phyloP scores from a whole-genome alignment of 92 coral and sea anemone species.

The Phenganax stokvisi region DNA sequence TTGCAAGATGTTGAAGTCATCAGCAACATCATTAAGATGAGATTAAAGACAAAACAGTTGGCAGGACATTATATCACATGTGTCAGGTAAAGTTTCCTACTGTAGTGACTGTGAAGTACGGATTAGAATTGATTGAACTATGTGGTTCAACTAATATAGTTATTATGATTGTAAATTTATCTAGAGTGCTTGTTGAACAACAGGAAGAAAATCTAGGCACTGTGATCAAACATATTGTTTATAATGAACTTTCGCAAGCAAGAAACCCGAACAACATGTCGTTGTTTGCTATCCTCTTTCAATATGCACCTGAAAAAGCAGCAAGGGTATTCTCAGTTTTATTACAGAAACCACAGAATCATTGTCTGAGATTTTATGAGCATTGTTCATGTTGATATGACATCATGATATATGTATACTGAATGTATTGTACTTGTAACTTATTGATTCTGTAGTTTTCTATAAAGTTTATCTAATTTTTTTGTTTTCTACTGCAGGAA shows the following conservation, averaged over 20 bases:
- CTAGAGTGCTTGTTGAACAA: conserved; percentile 72
- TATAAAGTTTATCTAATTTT: background rate
- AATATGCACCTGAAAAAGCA: conserved; percentile 67
- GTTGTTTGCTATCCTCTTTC: conserved; percentile 72
- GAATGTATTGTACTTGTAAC: too few relatives aligned
- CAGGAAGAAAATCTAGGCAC: conserved; percentile 88
- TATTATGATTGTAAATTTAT: background rate
- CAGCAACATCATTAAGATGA: conserved; percentile 83
- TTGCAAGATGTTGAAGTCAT: conserved; percentile 89
- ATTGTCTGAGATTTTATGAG: background rate
- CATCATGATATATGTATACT: too few relatives aligned
- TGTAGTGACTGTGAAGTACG: background rate
- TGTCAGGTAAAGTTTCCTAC: conserved; percentile 56
- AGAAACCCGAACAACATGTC: conserved; percentile 98
- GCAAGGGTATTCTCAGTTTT: conserved; percentile 58
- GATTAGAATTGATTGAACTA: background rate
- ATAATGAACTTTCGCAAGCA: conserved; percentile 81
- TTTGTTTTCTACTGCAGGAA: conserved; percentile 47
- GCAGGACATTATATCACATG: conserved; percentile 86
- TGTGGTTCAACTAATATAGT: background rate
- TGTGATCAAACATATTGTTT: conserved; percentile 79
- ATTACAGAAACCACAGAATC: too few relatives aligned
- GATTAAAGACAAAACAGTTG: conserved; percentile 89
- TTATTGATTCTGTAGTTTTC: too few relatives aligned
- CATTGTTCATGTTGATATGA: too few relatives aligned